These are phyloP conservation scores for Metacarcinus magister DNA, from an alignment of 2,888 invertebrate species.

Conservation along the genomic window DNA sequence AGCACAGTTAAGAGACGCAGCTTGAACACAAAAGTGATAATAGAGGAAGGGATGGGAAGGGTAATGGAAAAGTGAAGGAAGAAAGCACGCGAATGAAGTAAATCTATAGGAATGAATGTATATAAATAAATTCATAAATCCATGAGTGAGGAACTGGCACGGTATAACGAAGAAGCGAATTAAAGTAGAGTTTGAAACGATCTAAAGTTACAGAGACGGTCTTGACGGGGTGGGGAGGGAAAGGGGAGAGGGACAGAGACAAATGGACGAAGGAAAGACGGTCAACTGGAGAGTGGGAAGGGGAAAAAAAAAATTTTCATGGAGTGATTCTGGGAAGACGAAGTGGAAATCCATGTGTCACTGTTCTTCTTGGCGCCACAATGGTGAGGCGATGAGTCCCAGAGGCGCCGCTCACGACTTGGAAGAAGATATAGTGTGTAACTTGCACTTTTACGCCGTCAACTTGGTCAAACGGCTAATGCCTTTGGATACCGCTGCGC, in stretches of 20 bases:
- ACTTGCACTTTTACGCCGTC: conserved; percentile 9
- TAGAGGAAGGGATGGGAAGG: no score
- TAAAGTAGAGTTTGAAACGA: neutral
- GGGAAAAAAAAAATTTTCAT: neutral
- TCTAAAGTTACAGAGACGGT: neutral
- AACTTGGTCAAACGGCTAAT: neutral
- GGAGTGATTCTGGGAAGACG: conserved; percentile 26
- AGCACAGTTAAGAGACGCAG: no score
- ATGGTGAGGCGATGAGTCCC: neutral
- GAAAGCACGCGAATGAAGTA: no score
- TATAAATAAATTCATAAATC: neutral
- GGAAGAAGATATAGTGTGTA: neutral
- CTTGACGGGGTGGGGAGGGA: neutral
- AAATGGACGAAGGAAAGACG: neutral
- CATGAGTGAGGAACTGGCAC: neutral
- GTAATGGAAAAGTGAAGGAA: no score
- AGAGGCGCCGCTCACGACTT: neutral
- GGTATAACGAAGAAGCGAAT: neutral
- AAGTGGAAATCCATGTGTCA: conserved; percentile 14
- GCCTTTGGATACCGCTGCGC: neutral
- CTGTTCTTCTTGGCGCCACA: neutral
- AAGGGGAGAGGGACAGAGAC: neutral
- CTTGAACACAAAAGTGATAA: no score
- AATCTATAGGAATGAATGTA: neutral
- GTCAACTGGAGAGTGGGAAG: conserved; percentile 1